Evolutionary conservation across 2,888 invertebrate species (phyloP), one percentile per base, ranked within the genome.

Genomic region (Troides helena): DNA sequence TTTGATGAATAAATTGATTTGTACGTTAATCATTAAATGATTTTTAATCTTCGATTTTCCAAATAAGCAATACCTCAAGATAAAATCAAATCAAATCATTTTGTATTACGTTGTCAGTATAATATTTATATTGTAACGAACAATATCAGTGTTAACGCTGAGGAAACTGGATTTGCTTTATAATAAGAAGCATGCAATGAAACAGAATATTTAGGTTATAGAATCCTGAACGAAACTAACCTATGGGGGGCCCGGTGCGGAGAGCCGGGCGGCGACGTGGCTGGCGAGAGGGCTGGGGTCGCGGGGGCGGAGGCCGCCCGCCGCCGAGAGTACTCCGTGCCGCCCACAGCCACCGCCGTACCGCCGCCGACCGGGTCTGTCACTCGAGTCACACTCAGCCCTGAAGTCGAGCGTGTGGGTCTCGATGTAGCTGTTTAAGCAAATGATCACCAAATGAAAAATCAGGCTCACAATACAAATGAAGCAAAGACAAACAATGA

Each of bases 221-320:
- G 14, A n/a, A 53, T 6, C 18, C 18, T 53, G 53, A 53, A 25
- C 4, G 18, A 61, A 61, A 65, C 67, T 77, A 71, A 90, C 91
- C 91, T 89, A 73, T 90, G 89, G 23, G 81, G 80, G 23, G 86
- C 84, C 59, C 93, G 83, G 70, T 93, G 90, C 63, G 95, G 93
- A 73, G 94, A 94, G 72, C 95, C 95, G 64, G 95, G 94, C 30
- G 97, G 97, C 56, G 96, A 96, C 56, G 95, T 93, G 63, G 97
- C 96, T 62, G 97, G 97, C 59, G 96, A 96, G 53, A 94, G 89
- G 67, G 94, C 94, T 0, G 96, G 97, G 21, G 96, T 96, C 57
- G 94, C 93, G 23, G 96, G 96, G 58, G 96, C 96, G 18, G 96
- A 96, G 64, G 95, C 94, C 17, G 95, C 94, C 36, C 95, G 88